Conservation (phyloP, 1,140 invertebrate species). For the Ladona fulva region DNA sequence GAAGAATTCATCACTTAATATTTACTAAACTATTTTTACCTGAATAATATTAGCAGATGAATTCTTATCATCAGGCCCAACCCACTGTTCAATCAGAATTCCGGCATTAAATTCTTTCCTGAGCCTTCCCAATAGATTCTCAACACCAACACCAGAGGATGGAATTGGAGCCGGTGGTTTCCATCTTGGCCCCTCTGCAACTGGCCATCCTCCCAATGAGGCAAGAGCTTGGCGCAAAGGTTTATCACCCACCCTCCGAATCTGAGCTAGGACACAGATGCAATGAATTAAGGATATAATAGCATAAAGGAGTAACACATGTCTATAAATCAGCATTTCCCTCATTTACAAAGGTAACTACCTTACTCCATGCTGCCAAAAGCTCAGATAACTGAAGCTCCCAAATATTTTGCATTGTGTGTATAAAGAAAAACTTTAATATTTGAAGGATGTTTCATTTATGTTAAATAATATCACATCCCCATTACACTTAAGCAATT, state of each 20-base stretch:
- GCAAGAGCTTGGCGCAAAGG: slow-evolving; percentile 51
- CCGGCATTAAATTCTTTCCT: slow-evolving; percentile 64
- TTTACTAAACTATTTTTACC: no score
- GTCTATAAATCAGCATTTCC: slow-evolving; percentile 14
- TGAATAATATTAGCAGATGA: slow-evolving; percentile 77
- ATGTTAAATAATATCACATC: no score
- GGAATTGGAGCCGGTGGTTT: slow-evolving; percentile 27
- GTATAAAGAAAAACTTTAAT: no score
- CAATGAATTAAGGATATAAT: slow-evolving; percentile 21
- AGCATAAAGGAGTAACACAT: slow-evolving; percentile 13
- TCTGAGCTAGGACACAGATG: slow-evolving; percentile 46
- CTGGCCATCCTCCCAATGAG: slow-evolving; percentile 67
- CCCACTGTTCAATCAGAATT: slow-evolving; percentile 67
- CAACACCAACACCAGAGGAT: slow-evolving; percentile 46
- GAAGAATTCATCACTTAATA: no score
- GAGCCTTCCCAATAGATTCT: slow-evolving; percentile 56
- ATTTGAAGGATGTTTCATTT: no score
- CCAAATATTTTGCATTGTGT: no score
- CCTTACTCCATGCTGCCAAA: no score
- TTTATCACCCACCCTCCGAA: slow-evolving; percentile 54
- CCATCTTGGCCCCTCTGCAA: slow-evolving; percentile 54
- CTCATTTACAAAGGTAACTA: neutral
- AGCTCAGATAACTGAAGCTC: no score
- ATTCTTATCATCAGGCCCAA: slow-evolving; percentile 78
- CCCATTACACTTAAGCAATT: no score